Conservation (phyloP, 2,888 invertebrate genomes). For the Colletes collaris region DNA sequence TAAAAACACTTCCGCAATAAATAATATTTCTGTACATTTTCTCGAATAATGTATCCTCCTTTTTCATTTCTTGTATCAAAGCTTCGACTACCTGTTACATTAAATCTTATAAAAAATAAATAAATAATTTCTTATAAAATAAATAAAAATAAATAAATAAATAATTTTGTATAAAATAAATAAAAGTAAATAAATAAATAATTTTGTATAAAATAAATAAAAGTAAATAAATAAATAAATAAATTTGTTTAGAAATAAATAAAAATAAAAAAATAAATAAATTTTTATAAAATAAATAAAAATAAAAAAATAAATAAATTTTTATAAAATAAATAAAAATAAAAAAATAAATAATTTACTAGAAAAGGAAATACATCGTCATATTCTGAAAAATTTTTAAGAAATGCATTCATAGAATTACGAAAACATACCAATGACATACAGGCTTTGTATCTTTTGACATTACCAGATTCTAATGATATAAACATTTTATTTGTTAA, state of each 20-base stretch:
- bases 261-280: too few species aligned
- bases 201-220: too few species aligned
- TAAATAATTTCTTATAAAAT: neutral
- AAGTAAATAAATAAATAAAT: too few species aligned
- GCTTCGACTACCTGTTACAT: constrained; percentile 62
- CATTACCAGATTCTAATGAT: constrained; percentile 60
- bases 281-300: too few species aligned
- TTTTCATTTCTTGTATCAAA: constrained; percentile 76
- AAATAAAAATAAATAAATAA: too few species aligned
- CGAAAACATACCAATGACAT: constrained; percentile 57
- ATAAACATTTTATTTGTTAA: constrained; percentile 67
- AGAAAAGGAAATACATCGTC: neutral
- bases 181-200: too few species aligned
- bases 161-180: too few species aligned
- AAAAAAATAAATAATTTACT: too few species aligned
- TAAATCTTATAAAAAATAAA: constrained; percentile 18
- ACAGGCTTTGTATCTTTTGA: constrained; percentile 59
- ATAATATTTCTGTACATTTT: constrained; percentile 77
- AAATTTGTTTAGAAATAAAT: too few species aligned
- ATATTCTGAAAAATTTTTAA: neutral
- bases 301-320: constrained; percentile 1
- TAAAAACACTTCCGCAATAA: constrained; percentile 86
- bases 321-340: neutral
- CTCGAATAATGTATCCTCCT: constrained; percentile 75
- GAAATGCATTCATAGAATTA: neutral